A percentile compares a stretch with the other conserved stretches of the same genome.
These are phyloP conservation scores for Tetrao urogallus DNA, from an alignment of 2,113 vertebrate genomes.

Conservation along the genomic window DNA sequence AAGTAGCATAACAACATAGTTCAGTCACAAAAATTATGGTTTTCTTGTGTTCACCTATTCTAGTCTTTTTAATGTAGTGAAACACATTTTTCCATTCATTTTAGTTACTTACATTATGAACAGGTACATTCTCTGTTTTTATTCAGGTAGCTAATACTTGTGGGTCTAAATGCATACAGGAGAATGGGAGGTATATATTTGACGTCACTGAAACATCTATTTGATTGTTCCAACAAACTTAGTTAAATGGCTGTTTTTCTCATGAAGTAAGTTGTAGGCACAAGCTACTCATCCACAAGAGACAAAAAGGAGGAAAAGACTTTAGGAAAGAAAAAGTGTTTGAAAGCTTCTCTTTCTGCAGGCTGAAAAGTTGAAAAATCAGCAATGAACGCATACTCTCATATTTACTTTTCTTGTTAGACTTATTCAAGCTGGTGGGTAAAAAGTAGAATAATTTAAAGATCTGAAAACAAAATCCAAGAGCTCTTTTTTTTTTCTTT, in stretches of 20 bases:
- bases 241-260: not conserved
- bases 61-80: not conserved
- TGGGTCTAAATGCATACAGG: not conserved
- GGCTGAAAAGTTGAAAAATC: not conserved
- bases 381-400: not conserved
- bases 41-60: not conserved
- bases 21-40: not conserved
- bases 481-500: not conserved
- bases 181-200: not conserved
- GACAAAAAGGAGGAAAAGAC: not conserved
- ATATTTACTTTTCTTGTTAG: not conserved
- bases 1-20: not conserved
- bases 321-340: not conserved
- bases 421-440: not conserved
- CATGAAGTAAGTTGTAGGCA: not conserved
- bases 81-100: fast-evolving
- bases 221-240: not conserved
- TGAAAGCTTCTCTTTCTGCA: not conserved
- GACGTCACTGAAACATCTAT: not conserved
- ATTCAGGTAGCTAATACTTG: not conserved
- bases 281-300: not conserved
- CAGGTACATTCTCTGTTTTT: not conserved
- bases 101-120: not conserved
- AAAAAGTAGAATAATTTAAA: not conserved
- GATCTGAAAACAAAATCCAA: not conserved